Percentiles rank a stretch among this genome's conserved stretches.
phyloP scores from a whole-genome alignment of 1,140 invertebrate genomes.

The Aphaenogaster ashmeadi region DNA sequence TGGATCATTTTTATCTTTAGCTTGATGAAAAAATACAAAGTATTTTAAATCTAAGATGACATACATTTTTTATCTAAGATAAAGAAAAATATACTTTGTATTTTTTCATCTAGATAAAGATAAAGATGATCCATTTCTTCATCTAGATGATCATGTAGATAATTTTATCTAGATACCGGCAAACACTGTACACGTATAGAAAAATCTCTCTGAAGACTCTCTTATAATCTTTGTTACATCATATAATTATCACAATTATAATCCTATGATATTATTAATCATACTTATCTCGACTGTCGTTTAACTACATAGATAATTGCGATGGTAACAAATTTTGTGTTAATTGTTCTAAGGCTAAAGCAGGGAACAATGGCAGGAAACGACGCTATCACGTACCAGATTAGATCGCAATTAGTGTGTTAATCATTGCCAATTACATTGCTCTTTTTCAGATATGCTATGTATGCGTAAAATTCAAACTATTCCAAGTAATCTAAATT shows the following conservation, averaged over 20 bases:
- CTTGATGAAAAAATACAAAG: too few relatives aligned
- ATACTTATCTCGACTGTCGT: neutral
- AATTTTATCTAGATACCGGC: too few relatives aligned
- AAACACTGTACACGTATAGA: neutral
- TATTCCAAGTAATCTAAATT: neutral
- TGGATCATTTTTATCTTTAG: too few relatives aligned
- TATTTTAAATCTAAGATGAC: too few relatives aligned
- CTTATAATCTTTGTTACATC: neutral
- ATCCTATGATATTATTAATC: neutral
- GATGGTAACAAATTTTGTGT: neutral
- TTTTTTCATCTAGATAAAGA: too few relatives aligned
- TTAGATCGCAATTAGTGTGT: constrained; percentile 43
- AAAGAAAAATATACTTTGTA: too few relatives aligned
- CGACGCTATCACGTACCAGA: constrained; percentile 15
- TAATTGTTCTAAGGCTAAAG: constrained; percentile 7
- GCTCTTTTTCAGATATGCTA: constrained; percentile 7
- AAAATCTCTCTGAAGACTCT: neutral
- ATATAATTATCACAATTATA: too few relatives aligned
- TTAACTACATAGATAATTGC: neutral
- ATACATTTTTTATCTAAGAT: too few relatives aligned
- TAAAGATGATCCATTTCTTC: too few relatives aligned
- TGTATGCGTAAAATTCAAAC: neutral
- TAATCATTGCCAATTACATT: constrained; percentile 33
- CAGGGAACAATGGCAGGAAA: neutral
- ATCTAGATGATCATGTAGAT: too few relatives aligned